Conservation (phyloP, 2,797 vertebrate genomes). For the Varecia variegata region DNA sequence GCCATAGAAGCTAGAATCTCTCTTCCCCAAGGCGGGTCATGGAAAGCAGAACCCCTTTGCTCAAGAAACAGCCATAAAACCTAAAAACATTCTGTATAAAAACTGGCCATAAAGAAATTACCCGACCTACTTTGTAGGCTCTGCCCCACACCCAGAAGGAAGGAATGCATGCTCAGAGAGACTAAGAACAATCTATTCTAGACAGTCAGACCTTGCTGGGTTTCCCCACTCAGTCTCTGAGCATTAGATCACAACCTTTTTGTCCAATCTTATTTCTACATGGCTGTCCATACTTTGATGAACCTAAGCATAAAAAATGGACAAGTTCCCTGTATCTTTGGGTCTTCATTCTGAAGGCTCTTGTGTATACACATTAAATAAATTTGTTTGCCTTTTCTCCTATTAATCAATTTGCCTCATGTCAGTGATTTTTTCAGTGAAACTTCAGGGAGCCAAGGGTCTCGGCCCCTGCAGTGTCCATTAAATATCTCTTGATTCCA, state of each 20-base stretch:
- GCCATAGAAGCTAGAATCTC: neutral
- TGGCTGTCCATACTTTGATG: neutral
- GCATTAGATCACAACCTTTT: neutral
- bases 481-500: slow-evolving; percentile 20
- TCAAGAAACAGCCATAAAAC: neutral
- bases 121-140: neutral
- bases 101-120: neutral
- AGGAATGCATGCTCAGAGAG: neutral
- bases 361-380: neutral
- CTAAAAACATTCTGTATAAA: neutral
- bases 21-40: neutral
- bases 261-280: neutral
- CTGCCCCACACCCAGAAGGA: neutral
- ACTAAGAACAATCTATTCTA: neutral
- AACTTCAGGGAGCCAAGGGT: neutral
- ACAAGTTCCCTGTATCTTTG: neutral
- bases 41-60: neutral
- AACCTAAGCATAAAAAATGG: neutral
- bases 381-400: neutral
- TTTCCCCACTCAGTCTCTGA: neutral
- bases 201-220: neutral
- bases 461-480: neutral
- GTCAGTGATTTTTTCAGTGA: neutral
- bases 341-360: neutral
- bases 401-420: neutral